Evolutionary conservation across 2,888 invertebrate species (phyloP), one percentile per base, ranked within the genome.

Genomic region (Ptilodon capucinus): DNA sequence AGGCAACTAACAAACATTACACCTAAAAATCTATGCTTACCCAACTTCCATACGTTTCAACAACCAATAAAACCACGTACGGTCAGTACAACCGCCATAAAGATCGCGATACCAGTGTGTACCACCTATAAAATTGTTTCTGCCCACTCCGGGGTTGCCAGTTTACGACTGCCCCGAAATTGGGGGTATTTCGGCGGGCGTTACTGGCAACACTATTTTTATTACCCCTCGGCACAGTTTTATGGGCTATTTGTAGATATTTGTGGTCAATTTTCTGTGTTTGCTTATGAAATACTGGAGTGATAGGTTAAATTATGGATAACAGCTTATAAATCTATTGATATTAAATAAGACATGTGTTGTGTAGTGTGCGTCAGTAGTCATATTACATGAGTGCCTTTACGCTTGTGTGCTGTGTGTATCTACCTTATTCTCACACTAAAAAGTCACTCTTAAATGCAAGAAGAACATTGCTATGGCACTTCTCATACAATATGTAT

Each of bases 151-250:
- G 17, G 48, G 46, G 50, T 55, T 48, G 61, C 59, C 64, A 56
- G 42, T 74, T 75, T 73, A 75, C 65, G 70, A 61, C 51, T 44
- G 40, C 48, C 51, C 45, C 54, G 64, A 73, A 67, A 71, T 69
- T 71, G 61, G 66, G 57, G 58, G 51, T 57, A 65, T 64, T 52
- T 58, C 51, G 44, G 48, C 44, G 40, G 59, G 57, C 60, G 59
- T 64, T 65, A 64, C 54, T 56, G 56, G 60, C 63, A 63, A 56
- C 60, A 71, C 60, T 63, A 54, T 49, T 65, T 70, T 71, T 69
- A 63, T 59, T 62, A 54, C 50, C 50, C 38, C 39, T 38, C 25
- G 25, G 42, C 51, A 60, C 39, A 25, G 40, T 59, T 59, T 62
- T 67, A 61, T 55, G 55, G 43, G 9, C 56, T 46, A 61, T 70